Evolutionary conservation across 2,113 vertebrate species (phyloP).

Genomic region (Crypturellus undulatus): DNA sequence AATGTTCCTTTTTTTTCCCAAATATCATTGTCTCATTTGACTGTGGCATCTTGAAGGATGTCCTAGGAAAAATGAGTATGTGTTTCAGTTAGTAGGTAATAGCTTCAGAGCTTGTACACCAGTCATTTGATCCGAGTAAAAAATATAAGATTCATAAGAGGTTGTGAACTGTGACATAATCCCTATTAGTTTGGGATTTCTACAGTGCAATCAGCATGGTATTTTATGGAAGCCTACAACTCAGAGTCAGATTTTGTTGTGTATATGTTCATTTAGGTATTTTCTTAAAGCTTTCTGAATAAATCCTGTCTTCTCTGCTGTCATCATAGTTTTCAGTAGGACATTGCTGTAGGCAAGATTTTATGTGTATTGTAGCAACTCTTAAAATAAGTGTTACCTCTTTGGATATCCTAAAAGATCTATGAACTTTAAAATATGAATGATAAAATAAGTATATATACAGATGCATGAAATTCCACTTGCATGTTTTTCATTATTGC

Average conservation of each 20-base stretch:
- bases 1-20: not conserved
- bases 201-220: fast-evolving
- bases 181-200: not conserved
- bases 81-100: not conserved
- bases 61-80: not conserved
- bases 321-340: not conserved
- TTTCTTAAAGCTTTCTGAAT: not conserved
- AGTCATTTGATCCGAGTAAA: not conserved
- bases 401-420: conserved; percentile 7
- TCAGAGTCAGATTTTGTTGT: not conserved
- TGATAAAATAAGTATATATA: not conserved
- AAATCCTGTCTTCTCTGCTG: not conserved
- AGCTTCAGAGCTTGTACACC: not conserved
- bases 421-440: conserved; percentile 21
- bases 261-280: not conserved
- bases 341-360: not conserved
- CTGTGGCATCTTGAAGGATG: not conserved
- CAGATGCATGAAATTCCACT: not conserved
- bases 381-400: not conserved
- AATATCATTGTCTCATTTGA: not conserved
- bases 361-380: not conserved
- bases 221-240: not conserved
- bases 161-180: not conserved
- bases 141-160: not conserved
- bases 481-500: conserved; percentile 15